phyloP scores from a whole-genome alignment of 2,888 invertebrate genomes.

The Lepidocyrtoides sp. region DNA sequence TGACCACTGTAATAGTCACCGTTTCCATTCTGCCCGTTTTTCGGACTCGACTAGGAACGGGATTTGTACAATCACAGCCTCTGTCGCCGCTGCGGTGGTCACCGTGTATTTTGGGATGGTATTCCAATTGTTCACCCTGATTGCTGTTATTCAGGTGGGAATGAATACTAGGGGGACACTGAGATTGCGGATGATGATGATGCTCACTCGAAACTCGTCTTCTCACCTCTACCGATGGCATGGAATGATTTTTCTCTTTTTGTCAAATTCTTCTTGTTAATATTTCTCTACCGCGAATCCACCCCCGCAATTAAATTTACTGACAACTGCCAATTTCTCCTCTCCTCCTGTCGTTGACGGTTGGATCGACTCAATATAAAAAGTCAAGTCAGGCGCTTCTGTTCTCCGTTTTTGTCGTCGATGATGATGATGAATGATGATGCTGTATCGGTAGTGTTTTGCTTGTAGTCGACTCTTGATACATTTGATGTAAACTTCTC shows the following conservation, averaged over 20 bases:
- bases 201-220: slow-evolving; percentile 42
- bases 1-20: slow-evolving; percentile 49
- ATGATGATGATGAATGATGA: not conserved
- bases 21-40: slow-evolving; percentile 64
- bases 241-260: slow-evolving; percentile 17
- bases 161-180: not conserved
- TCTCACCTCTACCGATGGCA: slow-evolving; percentile 16
- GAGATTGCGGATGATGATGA: slow-evolving; percentile 2
- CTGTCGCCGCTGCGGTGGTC: not conserved
- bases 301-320: slow-evolving; percentile 19
- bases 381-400: slow-evolving; percentile 54
- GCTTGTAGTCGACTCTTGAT: slow-evolving; percentile 28
- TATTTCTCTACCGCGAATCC: not conserved
- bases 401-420: not conserved
- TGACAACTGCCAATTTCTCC: slow-evolving; percentile 14
- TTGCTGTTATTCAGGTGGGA: not conserved
- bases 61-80: not conserved
- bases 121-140: not conserved
- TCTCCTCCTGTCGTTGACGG: not conserved
- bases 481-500: slow-evolving; percentile 44
- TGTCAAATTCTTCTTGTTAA: not conserved
- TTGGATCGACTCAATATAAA: slow-evolving; percentile 55
- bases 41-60: not conserved
- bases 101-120: not conserved
- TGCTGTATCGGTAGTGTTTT: not conserved